phyloP scores from a whole-genome alignment of 1,140 invertebrate genomes.

The Drosophila watanabei region DNA sequence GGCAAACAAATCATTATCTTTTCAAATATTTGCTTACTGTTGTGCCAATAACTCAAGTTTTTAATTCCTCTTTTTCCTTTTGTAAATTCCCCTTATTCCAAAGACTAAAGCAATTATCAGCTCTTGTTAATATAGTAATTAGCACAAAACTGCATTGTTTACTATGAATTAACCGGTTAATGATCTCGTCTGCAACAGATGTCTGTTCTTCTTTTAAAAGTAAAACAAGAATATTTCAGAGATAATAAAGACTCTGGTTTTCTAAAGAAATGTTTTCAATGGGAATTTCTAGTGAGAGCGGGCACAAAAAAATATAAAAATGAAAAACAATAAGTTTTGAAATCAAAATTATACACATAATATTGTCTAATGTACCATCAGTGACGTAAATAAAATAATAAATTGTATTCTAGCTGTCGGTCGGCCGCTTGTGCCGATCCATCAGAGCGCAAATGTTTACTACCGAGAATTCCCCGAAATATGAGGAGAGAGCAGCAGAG shows the following conservation, averaged over 20 bases:
- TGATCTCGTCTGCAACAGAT: conserved; percentile 6
- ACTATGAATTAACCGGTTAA: conserved; percentile 5
- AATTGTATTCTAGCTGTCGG: neutral
- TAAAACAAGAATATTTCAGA: neutral
- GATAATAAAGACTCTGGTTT: conserved; percentile 3
- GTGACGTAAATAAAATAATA: conserved; percentile 15
- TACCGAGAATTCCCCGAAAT: conserved; percentile 43
- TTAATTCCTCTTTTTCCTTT: neutral
- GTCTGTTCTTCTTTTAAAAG: neutral
- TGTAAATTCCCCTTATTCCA: neutral
- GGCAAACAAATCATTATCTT: neutral
- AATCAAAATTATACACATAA: neutral
- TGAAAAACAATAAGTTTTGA: neutral
- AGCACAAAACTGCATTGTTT: conserved; percentile 21
- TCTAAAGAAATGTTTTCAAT: neutral
- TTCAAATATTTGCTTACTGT: neutral
- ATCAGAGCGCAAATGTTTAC: conserved; percentile 13
- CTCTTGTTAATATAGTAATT: conserved; percentile 9
- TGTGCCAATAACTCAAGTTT: neutral
- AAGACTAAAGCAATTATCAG: neutral
- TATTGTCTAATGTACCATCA: neutral
- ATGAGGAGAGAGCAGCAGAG: conserved; percentile 2
- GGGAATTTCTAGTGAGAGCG: neutral
- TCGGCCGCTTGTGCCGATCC: neutral
- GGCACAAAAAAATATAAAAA: neutral